Conservation (phyloP, 2,113 vertebrate genomes). For the Thunnus thynnus region DNA sequence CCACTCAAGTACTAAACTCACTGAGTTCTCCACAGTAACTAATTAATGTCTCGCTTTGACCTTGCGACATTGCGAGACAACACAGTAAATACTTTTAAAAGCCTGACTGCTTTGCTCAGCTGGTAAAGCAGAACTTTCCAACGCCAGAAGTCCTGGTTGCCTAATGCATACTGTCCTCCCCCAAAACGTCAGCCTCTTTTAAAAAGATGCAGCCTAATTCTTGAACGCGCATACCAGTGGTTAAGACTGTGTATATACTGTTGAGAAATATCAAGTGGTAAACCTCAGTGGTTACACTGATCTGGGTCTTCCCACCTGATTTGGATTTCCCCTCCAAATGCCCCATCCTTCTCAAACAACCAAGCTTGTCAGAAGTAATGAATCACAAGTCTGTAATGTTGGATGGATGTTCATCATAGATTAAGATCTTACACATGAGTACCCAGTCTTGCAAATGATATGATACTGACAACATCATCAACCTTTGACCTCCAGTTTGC, state of each 20-base stretch:
- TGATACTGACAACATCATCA: background rate
- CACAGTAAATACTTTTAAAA: background rate
- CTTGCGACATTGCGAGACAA: background rate
- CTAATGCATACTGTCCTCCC: background rate
- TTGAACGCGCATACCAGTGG: conserved; percentile 16
- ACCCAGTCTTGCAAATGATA: background rate
- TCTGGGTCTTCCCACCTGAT: conserved; percentile 13
- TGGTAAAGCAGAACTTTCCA: background rate
- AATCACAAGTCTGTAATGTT: background rate
- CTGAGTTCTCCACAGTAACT: background rate
- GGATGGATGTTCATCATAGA: background rate
- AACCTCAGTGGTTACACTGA: conserved; percentile 1
- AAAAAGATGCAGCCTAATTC: conserved; percentile 20
- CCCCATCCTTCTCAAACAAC: background rate
- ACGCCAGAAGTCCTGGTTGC: background rate
- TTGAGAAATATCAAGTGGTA: conserved; percentile 12
- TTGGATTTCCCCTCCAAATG: background rate
- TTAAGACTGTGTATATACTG: conserved; percentile 6
- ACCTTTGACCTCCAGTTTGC: conserved; percentile 5
- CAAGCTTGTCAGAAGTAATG: background rate
- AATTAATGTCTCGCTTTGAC: background rate
- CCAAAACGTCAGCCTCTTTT: background rate
- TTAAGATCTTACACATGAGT: background rate
- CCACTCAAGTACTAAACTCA: background rate
- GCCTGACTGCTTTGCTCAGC: conserved; percentile 1